Base-by-base conservation (phyloP, 2,888 invertebrate genomes). In the Stictocephala bisonia region DNA sequence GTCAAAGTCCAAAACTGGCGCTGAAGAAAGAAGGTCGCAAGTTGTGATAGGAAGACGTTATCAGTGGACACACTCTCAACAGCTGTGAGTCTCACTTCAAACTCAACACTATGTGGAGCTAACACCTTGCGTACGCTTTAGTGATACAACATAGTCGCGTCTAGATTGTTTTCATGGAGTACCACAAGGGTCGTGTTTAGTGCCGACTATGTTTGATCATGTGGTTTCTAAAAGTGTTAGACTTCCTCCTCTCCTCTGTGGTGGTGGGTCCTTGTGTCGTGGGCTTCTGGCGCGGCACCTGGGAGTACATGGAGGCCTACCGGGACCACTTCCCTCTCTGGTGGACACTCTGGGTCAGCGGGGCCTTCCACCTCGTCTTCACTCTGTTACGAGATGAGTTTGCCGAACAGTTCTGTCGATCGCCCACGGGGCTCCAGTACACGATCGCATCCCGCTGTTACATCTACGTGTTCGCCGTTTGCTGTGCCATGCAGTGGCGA, bases 231-330 rank as follows among this genome's bases (percentile, higher is more conserved):
- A 80, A 82, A 41, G 75, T 83, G 24, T 72, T 83, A 67, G 88
- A 88, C 77, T 82, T 82, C 9, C 64, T 86, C 9, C 77, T 88
- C 3, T 83, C 86, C 0, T 73, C 84, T 15, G 78, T 84, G 11
- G 71, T 88, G 6, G 81, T 88, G 9, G 83, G 84, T 2, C 88
- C 89, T 0, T 80, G 87, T 64, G 85, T 86, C 0, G 84, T 89
- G 1, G 83, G 84, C 1, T 85, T 85, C 76, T 89, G 89, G 89
- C 81, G 87, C 67, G 88, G 88, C 0, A 83, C 85, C 15, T 89
- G 88, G 88, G 82, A 81, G 29, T 80, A 87, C 60, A 84, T 88
- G 84, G 86, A 87, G 72, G 74, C 83, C 40, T 82, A 87, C 78
- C 74, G 81, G 0, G 80, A 84, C 56, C 85, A 86, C 77, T 86